phyloP scores from a whole-genome alignment of 2,888 invertebrate genomes.

The Clivina fossor region DNA sequence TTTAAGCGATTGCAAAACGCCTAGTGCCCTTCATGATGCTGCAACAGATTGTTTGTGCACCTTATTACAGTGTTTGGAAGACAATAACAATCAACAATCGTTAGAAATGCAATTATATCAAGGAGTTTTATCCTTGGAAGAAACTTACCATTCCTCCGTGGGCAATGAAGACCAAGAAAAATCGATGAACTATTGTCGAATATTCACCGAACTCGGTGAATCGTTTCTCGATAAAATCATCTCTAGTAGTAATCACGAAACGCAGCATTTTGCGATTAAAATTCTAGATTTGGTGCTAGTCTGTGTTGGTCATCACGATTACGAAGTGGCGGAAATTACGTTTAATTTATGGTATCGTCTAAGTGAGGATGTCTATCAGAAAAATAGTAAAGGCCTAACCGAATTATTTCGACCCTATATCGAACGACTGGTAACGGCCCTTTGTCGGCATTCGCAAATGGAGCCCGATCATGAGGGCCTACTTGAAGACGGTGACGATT shows the following conservation, averaged over 20 bases:
- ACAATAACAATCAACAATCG: constrained; percentile 69
- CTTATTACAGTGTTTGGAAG: constrained; percentile 79
- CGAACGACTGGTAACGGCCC: constrained; percentile 83
- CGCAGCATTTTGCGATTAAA: constrained; percentile 75
- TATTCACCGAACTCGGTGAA: constrained; percentile 94
- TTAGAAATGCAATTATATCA: constrained; percentile 81
- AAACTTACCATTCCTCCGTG: constrained; percentile 87
- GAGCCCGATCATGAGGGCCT: constrained; percentile 91
- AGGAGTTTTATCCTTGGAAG: constrained; percentile 77
- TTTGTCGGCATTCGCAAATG: constrained; percentile 93
- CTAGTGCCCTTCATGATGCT: constrained; percentile 73
- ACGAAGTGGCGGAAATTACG: constrained; percentile 91
- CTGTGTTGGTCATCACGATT: constrained; percentile 96
- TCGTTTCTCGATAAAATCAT: constrained; percentile 85
- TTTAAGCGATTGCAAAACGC: constrained; percentile 61
- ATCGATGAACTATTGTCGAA: constrained; percentile 88
- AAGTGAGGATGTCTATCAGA: constrained; percentile 91
- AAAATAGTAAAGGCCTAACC: constrained; percentile 78
- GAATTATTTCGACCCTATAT: constrained; percentile 86
- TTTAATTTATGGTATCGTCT: constrained; percentile 97
- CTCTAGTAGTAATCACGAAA: constrained; percentile 59
- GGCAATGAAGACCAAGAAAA: constrained; percentile 93
- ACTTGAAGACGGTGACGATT: constrained; percentile 81
- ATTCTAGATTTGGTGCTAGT: constrained; percentile 86
- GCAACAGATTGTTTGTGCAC: constrained; percentile 90